Evolutionary conservation across 2,797 vertebrate genomes (phyloP).

Genomic region (Neosalanx taihuensis): DNA sequence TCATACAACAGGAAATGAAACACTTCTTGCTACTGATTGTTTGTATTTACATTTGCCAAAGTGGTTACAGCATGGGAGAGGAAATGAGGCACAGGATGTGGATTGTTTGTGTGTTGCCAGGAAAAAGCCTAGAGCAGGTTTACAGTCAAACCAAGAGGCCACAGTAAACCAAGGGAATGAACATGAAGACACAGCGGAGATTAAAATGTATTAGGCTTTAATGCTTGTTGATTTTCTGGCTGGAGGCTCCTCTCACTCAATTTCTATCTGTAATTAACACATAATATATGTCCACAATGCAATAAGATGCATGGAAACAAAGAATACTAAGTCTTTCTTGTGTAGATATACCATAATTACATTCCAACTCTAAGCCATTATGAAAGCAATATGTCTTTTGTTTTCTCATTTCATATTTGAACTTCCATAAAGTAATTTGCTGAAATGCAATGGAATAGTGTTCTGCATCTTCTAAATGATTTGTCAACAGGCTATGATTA

Average conservation of each 20-base stretch:
- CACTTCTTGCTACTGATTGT: slow-evolving; percentile 1
- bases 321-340: slow-evolving; percentile 47
- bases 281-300: slow-evolving; percentile 46
- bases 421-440: slow-evolving; percentile 1
- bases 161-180: slow-evolving; percentile 27
- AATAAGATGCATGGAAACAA: slow-evolving; percentile 47
- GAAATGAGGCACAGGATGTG: slow-evolving; percentile 47
- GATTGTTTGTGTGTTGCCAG: slow-evolving; percentile 7
- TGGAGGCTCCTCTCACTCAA: slow-evolving; percentile 48
- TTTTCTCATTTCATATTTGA: slow-evolving; percentile 26
- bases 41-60: slow-evolving; percentile 45
- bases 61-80: slow-evolving; percentile 24
- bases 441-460: too few relatives aligned
- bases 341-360: slow-evolving; percentile 58
- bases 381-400: slow-evolving; percentile 24
- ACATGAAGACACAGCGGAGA: slow-evolving; percentile 36
- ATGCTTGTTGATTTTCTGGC: slow-evolving; percentile 49
- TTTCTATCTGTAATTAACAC: slow-evolving; percentile 54
- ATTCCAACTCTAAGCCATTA: slow-evolving; percentile 23
- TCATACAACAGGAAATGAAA: slow-evolving; percentile 11
- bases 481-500: not conserved
- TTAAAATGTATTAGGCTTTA: slow-evolving; percentile 56
- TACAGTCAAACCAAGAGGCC: slow-evolving; percentile 2
- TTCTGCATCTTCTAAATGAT: not conserved
- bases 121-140: not conserved